A percentile compares a stretch with the other conserved stretches of the same genome.
These are phyloP conservation scores for Geopemphigus sp. DNA, from an alignment of 1,140 invertebrate genomes.

Conservation along the genomic window DNA sequence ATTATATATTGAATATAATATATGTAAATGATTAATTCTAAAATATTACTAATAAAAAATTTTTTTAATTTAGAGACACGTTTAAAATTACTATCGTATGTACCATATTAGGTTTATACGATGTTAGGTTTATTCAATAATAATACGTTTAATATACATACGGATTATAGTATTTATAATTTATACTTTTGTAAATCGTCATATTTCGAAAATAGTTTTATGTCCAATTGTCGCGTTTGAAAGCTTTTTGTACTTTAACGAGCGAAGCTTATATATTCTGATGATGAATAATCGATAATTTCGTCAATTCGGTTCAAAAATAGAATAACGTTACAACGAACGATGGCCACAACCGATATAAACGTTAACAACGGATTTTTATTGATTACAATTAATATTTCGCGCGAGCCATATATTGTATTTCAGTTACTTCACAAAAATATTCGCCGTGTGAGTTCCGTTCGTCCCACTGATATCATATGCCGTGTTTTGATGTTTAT, in stretches of 20 bases:
- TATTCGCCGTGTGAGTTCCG: background rate
- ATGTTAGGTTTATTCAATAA: no score
- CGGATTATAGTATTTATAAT: no score
- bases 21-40: constrained; percentile 41
- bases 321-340: no score
- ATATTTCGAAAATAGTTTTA: no score
- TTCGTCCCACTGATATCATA: constrained; percentile 11
- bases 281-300: background rate
- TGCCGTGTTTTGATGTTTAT: background rate
- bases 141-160: no score
- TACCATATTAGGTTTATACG: no score
- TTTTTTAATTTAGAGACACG: background rate
- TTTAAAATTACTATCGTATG: no score
- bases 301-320: background rate
- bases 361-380: background rate
- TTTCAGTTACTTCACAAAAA: background rate
- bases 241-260: no score
- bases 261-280: background rate
- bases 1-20: constrained; percentile 7
- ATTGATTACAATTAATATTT: constrained; percentile 10
- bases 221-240: no score
- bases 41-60: constrained; percentile 24
- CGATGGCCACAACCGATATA: background rate
- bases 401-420: background rate
- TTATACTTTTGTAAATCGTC: no score